Evolutionary conservation across 2,888 invertebrate genomes (phyloP).

Genomic region (Sphinx pinastri): DNA sequence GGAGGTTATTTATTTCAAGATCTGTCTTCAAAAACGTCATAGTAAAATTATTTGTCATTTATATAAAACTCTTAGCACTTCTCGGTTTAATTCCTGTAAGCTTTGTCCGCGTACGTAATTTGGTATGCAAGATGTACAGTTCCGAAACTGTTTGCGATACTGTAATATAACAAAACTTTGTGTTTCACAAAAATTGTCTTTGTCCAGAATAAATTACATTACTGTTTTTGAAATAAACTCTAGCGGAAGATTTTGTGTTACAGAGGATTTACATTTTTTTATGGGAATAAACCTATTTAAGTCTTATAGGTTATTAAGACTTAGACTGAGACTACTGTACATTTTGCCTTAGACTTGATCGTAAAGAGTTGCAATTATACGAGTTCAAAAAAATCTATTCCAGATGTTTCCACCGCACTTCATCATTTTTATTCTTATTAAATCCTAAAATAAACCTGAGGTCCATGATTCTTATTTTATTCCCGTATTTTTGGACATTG

Average conservation of each 20-base stretch:
- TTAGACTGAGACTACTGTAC: too few relatives aligned
- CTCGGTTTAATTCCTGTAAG: constrained; percentile 9
- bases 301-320: background rate
- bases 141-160: constrained; percentile 22
- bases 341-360: too few relatives aligned
- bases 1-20: background rate
- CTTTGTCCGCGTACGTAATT: constrained; percentile 17
- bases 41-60: background rate
- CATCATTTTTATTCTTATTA: too few relatives aligned
- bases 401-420: too few relatives aligned
- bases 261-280: background rate
- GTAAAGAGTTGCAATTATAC: too few relatives aligned
- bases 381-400: too few relatives aligned
- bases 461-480: too few relatives aligned
- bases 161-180: constrained; percentile 19
- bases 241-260: background rate
- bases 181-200: constrained; percentile 7
- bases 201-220: constrained; percentile 9
- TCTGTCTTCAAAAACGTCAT: too few relatives aligned
- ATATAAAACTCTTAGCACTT: constrained; percentile 21
- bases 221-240: background rate
- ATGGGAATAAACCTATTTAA: background rate
- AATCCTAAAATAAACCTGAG: too few relatives aligned
- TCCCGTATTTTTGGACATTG: too few relatives aligned
- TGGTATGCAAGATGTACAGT: constrained; percentile 23